Evolutionary conservation across 2,113 vertebrate species (phyloP).

Genomic region (Pomatorhinus ruficollis): DNA sequence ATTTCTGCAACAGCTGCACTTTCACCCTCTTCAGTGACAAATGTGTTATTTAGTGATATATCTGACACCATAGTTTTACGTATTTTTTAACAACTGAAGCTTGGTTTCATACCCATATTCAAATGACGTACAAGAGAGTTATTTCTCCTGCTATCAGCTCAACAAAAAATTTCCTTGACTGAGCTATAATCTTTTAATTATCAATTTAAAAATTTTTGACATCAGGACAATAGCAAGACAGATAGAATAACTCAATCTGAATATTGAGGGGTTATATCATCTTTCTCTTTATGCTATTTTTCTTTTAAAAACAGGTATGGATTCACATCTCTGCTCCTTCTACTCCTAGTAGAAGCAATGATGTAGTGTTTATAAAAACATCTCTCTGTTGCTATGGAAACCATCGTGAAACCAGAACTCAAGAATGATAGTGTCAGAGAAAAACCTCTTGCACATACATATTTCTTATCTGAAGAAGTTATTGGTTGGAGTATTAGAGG

Average conservation of each 20-base stretch:
- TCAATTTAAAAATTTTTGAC: neutral
- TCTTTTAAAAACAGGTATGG: neutral
- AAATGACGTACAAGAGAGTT: neutral
- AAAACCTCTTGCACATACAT: neutral
- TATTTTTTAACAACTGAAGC: neutral
- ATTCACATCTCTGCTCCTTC: neutral
- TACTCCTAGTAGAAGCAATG: neutral
- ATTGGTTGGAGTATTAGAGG: neutral
- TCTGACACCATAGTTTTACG: neutral
- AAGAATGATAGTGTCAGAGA: neutral
- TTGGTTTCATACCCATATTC: neutral
- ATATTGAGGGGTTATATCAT: neutral
- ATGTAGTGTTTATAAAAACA: neutral
- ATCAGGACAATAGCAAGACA: neutral
- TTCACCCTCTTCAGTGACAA: neutral
- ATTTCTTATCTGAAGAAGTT: neutral
- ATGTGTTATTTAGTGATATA: neutral
- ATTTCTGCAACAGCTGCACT: neutral
- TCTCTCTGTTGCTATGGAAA: neutral
- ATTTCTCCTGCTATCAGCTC: neutral
- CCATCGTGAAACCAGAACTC: neutral
- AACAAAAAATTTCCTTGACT: neutral
- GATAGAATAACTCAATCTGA: neutral
- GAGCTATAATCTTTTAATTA: neutral
- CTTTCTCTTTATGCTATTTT: neutral